Base-by-base conservation (phyloP, 1,140 invertebrate genomes). In the Drepana arcuata region DNA sequence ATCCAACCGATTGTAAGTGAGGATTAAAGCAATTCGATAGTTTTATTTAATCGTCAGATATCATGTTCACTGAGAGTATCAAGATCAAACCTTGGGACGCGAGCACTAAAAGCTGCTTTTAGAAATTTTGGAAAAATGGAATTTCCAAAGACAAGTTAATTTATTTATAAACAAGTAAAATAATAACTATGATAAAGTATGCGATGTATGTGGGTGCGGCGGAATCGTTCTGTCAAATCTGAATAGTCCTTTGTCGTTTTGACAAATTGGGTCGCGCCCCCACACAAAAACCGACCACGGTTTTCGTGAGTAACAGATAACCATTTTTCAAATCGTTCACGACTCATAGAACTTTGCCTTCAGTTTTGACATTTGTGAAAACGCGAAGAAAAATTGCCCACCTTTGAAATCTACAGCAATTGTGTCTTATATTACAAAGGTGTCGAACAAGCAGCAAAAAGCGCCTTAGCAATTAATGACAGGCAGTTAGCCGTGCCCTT, bases 231-330 rank as follows among this genome's bases (percentile, higher is more conserved):
- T 9, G 9, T 21, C 18, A 21, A 21, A 21, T 21, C 18, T 21
- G 9, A 21, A 21, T 4, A 9, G 4, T 9, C 4, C 18, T 21
- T 21, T 21, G 18, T 21, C 16, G 15, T 28, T 40, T 36, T 40
- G 41, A 44, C 37, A 44, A 44, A 41, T 44, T 14, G 32, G 34
- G 34, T 48, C 45, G 26, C 39, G 33, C 45, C 45, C 35, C n/a
- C 10, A 15, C 18, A 21, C 1, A 6, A 16, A 30, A 24, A 42
- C 10, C 14, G 15, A 36, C 14, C 37, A 12, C 15, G 21, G 30
- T 4, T 21, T 21, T 21, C 4, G 4, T 21, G 9, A 21, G 9
- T 37, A 16, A 25, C 11, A 16, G 7, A 11, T 11, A 15, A 11
- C 35, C 35, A 30, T 37, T 28, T 29, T 11, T 23, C 27, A 37